Evolutionary conservation across 2,797 vertebrate species (phyloP).

Genomic region (Pangasius macronema): DNA sequence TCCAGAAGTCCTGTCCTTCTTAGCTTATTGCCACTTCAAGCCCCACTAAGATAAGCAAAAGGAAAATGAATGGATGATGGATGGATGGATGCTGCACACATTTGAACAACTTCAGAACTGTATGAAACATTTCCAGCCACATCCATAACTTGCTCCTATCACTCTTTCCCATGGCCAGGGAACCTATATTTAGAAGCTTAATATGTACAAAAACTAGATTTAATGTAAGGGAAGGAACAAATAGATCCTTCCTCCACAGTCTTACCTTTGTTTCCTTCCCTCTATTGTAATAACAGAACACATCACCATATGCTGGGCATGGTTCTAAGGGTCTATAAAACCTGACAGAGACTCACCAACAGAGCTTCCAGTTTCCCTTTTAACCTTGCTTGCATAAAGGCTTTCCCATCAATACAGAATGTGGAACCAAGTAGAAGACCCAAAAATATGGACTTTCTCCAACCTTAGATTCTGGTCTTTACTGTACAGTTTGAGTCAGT

Average conservation of each 20-base stretch:
- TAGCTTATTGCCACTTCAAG: neutral
- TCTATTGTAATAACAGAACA: neutral
- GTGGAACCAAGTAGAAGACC: slow-evolving; percentile 9
- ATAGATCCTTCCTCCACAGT: neutral
- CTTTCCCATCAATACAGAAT: neutral
- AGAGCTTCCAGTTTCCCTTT: neutral
- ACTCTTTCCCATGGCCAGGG: neutral
- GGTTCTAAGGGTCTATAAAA: neutral
- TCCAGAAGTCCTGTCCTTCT: too few relatives aligned
- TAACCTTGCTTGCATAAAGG: neutral
- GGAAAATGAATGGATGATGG: neutral
- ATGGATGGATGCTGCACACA: neutral
- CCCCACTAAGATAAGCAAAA: neutral
- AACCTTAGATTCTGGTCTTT: neutral
- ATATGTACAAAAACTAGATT: neutral
- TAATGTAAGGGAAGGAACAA: neutral
- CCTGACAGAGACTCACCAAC: neutral
- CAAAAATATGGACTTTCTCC: neutral
- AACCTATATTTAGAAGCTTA: too few relatives aligned
- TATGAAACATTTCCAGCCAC: neutral
- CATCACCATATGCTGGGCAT: neutral
- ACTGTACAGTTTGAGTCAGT: neutral
- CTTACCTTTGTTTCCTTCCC: slow-evolving; percentile 1
- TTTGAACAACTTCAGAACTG: neutral
- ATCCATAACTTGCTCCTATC: neutral